Conservation (phyloP, 2,113 vertebrate genomes). For the Crypturellus undulatus region DNA sequence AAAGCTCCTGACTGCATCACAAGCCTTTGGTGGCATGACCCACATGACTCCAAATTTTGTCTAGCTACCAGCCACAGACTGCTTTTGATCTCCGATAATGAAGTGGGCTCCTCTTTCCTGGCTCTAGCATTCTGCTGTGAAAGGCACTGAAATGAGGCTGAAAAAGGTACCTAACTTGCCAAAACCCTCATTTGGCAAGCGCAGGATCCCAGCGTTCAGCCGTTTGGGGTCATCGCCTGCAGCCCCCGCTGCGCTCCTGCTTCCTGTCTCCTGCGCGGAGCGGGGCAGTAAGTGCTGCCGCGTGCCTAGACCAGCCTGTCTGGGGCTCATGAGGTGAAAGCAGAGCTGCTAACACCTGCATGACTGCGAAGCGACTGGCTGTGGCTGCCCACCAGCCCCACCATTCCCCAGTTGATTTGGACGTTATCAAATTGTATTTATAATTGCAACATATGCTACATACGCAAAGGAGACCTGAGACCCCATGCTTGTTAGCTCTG, state of each 20-base stretch:
- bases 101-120: conserved; percentile 10
- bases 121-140: accelerated
- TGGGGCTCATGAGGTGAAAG: not conserved
- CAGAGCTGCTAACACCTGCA: not conserved
- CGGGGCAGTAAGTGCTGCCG: not conserved
- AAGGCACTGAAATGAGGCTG: not conserved
- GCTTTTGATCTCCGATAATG: not conserved
- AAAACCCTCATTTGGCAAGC: not conserved
- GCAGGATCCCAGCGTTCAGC: accelerated
- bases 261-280: not conserved
- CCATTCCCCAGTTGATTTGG: not conserved
- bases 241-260: not conserved
- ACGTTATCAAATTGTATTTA: accelerated
- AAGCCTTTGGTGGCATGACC: conserved; percentile 9
- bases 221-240: not conserved
- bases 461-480: not conserved
- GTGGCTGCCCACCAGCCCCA: not conserved
- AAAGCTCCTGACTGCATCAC: conserved; percentile 32
- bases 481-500: not conserved
- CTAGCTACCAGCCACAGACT: not conserved
- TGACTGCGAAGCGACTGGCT: too few relatives aligned
- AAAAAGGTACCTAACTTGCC: not conserved
- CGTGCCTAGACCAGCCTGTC: not conserved
- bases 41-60: conserved; percentile 23
- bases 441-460: not conserved